These are phyloP conservation scores for Pollicipes pollicipes DNA, from an alignment of 1,140 invertebrate species.

Conservation along the genomic window DNA sequence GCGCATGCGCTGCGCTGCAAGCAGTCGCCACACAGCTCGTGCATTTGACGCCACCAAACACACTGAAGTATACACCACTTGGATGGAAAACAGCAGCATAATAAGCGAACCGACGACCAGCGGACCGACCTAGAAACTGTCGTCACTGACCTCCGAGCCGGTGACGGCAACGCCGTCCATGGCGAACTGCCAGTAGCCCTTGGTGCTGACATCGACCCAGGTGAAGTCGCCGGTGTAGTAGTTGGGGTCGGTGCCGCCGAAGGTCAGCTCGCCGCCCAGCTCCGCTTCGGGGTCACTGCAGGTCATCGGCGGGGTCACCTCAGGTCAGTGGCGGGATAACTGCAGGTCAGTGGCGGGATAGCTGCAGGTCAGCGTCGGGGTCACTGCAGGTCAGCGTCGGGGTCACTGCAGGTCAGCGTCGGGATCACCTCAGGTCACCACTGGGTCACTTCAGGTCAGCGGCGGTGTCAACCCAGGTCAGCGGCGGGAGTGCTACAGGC, in stretches of 20 bases:
- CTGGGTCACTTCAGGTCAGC: not conserved
- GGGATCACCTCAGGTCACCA: not conserved
- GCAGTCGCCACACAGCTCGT: not conserved
- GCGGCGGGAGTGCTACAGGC: not conserved
- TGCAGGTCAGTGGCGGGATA: not conserved
- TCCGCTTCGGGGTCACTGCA: constrained; percentile 21
- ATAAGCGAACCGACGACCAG: not conserved
- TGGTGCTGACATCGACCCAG: constrained; percentile 17
- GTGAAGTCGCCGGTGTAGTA: constrained; percentile 22
- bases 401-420: too few species aligned
- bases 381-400: not conserved
- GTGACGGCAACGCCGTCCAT: constrained; percentile 9
- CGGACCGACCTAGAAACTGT: not conserved
- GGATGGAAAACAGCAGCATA: too few species aligned
- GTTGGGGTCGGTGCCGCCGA: constrained; percentile 26
- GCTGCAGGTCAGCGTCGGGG: not conserved
- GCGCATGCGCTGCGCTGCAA: too few species aligned
- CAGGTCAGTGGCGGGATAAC: not conserved
- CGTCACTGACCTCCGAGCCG: not conserved
- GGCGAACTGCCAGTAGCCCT: constrained; percentile 19
- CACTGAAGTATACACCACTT: not conserved
- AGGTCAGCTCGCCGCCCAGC: constrained; percentile 26
- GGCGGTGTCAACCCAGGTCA: not conserved
- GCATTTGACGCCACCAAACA: not conserved
- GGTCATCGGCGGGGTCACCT: constrained; percentile 3